Percentiles rank a stretch among this genome's conserved stretches.
These are phyloP conservation scores for Phyllotis vaccarum DNA, from an alignment of 2,797 vertebrate species.

Conservation along the genomic window DNA sequence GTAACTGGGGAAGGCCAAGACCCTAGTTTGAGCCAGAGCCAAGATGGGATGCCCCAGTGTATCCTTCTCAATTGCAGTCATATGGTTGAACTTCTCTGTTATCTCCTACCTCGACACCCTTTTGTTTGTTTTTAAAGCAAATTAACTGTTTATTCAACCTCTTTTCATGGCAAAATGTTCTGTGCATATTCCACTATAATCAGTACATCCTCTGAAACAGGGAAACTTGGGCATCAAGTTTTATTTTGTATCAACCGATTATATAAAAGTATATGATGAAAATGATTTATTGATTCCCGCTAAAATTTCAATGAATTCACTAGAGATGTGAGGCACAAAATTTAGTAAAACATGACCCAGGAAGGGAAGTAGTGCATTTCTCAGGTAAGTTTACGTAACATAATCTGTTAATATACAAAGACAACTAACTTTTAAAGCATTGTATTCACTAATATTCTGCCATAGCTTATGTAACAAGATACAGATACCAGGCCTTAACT, in stretches of 20 bases:
- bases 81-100: neutral
- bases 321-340: slow-evolving; percentile 76
- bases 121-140: slow-evolving; percentile 68
- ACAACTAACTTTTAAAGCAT: slow-evolving; percentile 86
- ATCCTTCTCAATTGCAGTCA: no score
- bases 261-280: slow-evolving; percentile 81
- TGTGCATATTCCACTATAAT: slow-evolving; percentile 74
- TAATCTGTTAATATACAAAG: slow-evolving; percentile 87
- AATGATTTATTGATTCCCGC: slow-evolving; percentile 69
- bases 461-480: slow-evolving; percentile 87
- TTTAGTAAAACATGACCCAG: slow-evolving; percentile 79
- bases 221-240: slow-evolving; percentile 76
- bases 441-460: slow-evolving; percentile 89
- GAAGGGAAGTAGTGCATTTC: slow-evolving; percentile 67
- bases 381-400: slow-evolving; percentile 69
- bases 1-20: neutral
- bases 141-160: slow-evolving; percentile 83
- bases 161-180: slow-evolving; percentile 77
- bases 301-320: slow-evolving; percentile 75
- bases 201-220: slow-evolving; percentile 71
- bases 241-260: slow-evolving; percentile 75
- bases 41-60: rapidly evolving
- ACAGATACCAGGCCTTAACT: slow-evolving; percentile 86
- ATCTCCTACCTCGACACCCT: neutral
- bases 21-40: neutral